Conservation (phyloP, 1,140 invertebrate species). For the Cotesia vestalis region DNA sequence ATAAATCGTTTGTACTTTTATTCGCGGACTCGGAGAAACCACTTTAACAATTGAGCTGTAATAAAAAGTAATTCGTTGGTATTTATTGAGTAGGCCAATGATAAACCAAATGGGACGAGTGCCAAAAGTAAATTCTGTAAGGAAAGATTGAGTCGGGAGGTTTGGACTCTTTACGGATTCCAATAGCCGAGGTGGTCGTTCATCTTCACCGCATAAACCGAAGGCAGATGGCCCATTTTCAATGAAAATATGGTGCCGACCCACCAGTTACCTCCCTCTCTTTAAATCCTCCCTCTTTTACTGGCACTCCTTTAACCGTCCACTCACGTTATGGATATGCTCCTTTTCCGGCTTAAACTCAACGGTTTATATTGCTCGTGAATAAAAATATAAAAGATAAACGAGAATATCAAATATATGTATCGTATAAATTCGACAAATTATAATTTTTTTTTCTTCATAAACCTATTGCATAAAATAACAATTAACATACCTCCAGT, state of each 20-base stretch:
- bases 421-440: too few relatives aligned
- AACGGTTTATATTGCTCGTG: slow-evolving; percentile 29
- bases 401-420: too few relatives aligned
- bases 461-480: too few relatives aligned
- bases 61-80: slow-evolving; percentile 1
- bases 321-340: slow-evolving; percentile 10
- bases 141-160: slow-evolving; percentile 29
- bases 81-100: slow-evolving; percentile 35
- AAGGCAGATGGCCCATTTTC: slow-evolving; percentile 50
- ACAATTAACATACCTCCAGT: too few relatives aligned
- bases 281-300: neutral
- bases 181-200: slow-evolving; percentile 27
- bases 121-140: slow-evolving; percentile 8
- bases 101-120: slow-evolving; percentile 27
- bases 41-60: neutral
- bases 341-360: neutral
- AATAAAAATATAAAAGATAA: slow-evolving; percentile 9
- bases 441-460: too few relatives aligned
- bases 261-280: slow-evolving; percentile 10
- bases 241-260: slow-evolving; percentile 45
- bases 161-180: slow-evolving; percentile 27
- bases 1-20: too few relatives aligned
- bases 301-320: neutral
- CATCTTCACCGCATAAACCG: slow-evolving; percentile 31
- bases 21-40: too few relatives aligned